Evolutionary conservation across 2,113 vertebrate species (phyloP).

Genomic region (Pipa parva): DNA sequence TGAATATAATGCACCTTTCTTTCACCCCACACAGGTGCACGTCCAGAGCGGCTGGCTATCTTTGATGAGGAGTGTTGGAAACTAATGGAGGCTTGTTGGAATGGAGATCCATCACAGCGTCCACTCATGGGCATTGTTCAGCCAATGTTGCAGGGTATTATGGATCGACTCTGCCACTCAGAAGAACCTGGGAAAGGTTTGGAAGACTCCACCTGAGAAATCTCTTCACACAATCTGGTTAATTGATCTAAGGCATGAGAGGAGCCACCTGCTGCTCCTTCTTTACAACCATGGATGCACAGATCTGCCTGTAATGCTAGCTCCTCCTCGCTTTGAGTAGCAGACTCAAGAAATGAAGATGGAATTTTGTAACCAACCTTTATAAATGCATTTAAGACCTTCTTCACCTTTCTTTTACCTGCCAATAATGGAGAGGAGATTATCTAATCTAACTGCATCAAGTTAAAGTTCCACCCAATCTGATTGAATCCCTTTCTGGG

Average conservation of each 20-base stretch:
- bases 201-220: slow-evolving; percentile 83
- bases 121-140: slow-evolving; percentile 93
- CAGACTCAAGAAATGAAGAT: not conserved
- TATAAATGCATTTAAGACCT: not conserved
- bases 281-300: not conserved
- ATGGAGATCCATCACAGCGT: slow-evolving; percentile 83
- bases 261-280: not conserved
- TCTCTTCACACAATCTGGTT: not conserved
- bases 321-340: not conserved
- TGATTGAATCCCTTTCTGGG: too few relatives aligned
- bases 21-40: slow-evolving; percentile 66
- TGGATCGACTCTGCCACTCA: slow-evolving; percentile 78
- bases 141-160: slow-evolving; percentile 87
- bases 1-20: too few relatives aligned
- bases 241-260: not conserved
- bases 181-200: slow-evolving; percentile 67
- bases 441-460: not conserved
- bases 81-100: slow-evolving; percentile 98
- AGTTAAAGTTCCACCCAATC: not conserved
- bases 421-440: not conserved
- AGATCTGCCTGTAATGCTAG: not conserved
- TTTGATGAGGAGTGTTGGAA: slow-evolving; percentile 98
- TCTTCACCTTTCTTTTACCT: not conserved
- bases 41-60: slow-evolving; percentile 78
- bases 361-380: not conserved